Evolutionary conservation across 1,140 invertebrate genomes (phyloP), one percentile per base, ranked within the genome.

Genomic region (Acromyrmex charruanus): DNA sequence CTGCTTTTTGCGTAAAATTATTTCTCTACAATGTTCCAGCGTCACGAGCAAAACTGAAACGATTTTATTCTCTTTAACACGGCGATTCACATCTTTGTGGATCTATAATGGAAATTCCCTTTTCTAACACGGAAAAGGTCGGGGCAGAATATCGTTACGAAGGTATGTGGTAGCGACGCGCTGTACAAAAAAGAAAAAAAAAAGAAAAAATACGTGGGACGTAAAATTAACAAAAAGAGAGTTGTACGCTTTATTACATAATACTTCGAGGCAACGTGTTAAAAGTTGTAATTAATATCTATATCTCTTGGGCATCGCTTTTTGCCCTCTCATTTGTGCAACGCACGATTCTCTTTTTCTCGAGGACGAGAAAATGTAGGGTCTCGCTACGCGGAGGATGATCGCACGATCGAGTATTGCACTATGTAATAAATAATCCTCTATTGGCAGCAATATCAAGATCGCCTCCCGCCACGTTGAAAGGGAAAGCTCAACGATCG

Each of bases 171-270:
- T 28, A 14, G 55, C 16, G 12, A 28, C 12, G 25, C 68, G 18
- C 7, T 14, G 18, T 31, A 49, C 44, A 59, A 69, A 61, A 35
- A 39, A 69, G 21, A 69, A 69, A 49, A 49, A 69, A 81, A 75
- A 75, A 6, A 25, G 69, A 49, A 49, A 79, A 12, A 35, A 84
- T n/a, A 82, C 35, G 55, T 82, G 16, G 61, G 6, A 49, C 31
- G 49, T 55, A 81, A 81, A 71, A 81, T 84, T 59, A 84, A 84
- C 80, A 58, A 74, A 71, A 58, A 12, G 35, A 44, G 21, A 16
- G 2, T 84, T 61, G 80, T 84, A 84, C 69, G 44, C 44, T 84
- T 84, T 84, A 84, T 84, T 84, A 71, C 25, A 61, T 84, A 84
- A 84, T 82, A 86, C 84, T 86, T 82, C 35, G 84, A 77, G 61